Conservation (phyloP, 2,888 invertebrate species). For the Gymnoscelis rufifasciata region DNA sequence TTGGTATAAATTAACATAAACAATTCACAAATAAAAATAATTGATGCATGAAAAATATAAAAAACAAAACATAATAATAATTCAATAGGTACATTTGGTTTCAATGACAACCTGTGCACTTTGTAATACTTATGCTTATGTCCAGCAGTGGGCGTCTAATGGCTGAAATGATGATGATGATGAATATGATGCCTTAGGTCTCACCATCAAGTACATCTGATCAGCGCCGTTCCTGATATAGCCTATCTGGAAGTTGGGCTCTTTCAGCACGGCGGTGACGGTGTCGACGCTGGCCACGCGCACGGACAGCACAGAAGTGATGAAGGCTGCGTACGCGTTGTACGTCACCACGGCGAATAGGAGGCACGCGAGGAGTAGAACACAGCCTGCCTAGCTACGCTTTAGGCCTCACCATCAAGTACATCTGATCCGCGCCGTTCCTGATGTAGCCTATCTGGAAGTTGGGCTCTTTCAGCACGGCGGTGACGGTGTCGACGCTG, state of each 20-base stretch:
- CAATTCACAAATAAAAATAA: too few relatives aligned
- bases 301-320: slow-evolving; percentile 82
- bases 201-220: slow-evolving; percentile 81
- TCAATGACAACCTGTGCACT: too few relatives aligned
- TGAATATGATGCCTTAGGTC: slow-evolving; percentile 16
- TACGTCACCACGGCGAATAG: slow-evolving; percentile 81
- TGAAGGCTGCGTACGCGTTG: slow-evolving; percentile 83
- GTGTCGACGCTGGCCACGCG: slow-evolving; percentile 78
- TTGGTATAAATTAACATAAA: too few relatives aligned
- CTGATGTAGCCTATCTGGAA: slow-evolving; percentile 80
- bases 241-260: slow-evolving; percentile 80
- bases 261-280: slow-evolving; percentile 76
- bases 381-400: slow-evolving; percentile 65
- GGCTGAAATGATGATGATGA: too few relatives aligned
- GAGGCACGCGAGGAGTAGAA: slow-evolving; percentile 77
- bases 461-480: slow-evolving; percentile 76
- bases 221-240: slow-evolving; percentile 80
- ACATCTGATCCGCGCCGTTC: slow-evolving; percentile 81
- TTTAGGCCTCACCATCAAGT: slow-evolving; percentile 73
- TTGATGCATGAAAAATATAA: too few relatives aligned
- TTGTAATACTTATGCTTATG: too few relatives aligned
- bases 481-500: slow-evolving; percentile 77
- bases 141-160: too few relatives aligned
- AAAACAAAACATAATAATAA: too few relatives aligned
- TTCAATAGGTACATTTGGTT: too few relatives aligned